Base-by-base conservation (phyloP, 2,888 invertebrate genomes). In the Hypolimnas misippus region DNA sequence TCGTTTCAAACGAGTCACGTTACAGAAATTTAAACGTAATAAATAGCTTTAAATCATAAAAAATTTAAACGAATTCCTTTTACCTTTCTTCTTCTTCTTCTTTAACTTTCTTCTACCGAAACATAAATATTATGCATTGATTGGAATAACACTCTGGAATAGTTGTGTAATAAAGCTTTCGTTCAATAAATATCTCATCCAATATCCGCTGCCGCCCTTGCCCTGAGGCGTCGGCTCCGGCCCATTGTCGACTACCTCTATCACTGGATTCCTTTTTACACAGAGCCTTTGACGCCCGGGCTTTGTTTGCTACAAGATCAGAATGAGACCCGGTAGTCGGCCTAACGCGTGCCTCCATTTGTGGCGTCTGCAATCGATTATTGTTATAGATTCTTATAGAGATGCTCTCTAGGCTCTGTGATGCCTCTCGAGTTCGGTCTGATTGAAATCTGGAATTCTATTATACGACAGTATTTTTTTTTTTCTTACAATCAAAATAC, bases 211-310 rank as follows among this genome's bases (percentile, higher is more conserved):
- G 33, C 35, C 62, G 63, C 59, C 58, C 19, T 61, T 66, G 44
- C 64, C 74, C 81, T 76, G 67, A 66, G 75, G 58, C 77, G 57
- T 74, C 75, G 79, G 84, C 83, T 87, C 87, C 84, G 81, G 83
- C 86, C 89, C 83, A 89, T 90, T 90, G 90, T 90, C 87, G 90
- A 89, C 89, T 89, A 86, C 89, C 89, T 89, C 86, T 89, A 89
- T 89, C 89, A 89, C 87, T 86, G 90, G 89, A 87, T 89, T 90
- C 87, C 90, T 90, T 90, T 88, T 89, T 84, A 86, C 87, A 86
- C 82, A 79, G 84, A 79, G 85, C 87, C 90, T 90, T 90, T 90
- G 90, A 89, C 86, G 86, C 84, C 44, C 78, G 77, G 79, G 74
- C 87, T 87, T 89, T 90, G 89, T 89, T 89, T 88, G 88, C 82